A percentile compares a stretch with the other conserved stretches of the same genome.
Conservation (phyloP, 2,113 vertebrate species). For the Tachuris rubrigastra region DNA sequence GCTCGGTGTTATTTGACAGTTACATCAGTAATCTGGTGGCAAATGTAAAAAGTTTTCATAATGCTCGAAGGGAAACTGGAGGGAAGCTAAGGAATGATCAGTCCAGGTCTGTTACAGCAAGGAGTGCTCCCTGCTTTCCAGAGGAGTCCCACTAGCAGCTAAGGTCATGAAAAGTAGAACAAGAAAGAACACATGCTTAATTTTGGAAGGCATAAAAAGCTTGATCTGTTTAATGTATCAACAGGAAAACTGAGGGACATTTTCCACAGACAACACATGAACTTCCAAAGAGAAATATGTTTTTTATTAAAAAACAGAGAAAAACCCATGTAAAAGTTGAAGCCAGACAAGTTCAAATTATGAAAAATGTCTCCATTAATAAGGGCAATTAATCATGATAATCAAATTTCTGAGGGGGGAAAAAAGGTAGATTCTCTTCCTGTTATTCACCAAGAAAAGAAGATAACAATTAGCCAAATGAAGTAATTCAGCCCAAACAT, state of each 20-base stretch:
- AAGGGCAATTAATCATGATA: background rate
- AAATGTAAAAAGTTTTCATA: background rate
- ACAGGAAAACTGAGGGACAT: background rate
- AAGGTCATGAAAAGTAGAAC: background rate
- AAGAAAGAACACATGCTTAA: background rate
- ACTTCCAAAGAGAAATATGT: background rate
- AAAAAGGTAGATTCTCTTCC: background rate
- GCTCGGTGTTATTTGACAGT: background rate
- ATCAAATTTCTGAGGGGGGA: background rate
- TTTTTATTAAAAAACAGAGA: background rate
- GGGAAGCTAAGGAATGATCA: background rate
- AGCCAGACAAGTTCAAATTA: background rate
- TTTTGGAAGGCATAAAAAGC: background rate
- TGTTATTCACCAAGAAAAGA: background rate
- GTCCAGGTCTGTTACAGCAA: background rate
- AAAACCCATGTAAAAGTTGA: background rate
- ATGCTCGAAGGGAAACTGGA: background rate
- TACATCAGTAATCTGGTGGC: background rate
- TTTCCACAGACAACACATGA: background rate
- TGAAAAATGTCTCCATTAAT: background rate
- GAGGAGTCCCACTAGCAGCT: background rate
- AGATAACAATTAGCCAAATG: background rate
- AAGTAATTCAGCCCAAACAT: background rate
- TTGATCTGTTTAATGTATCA: background rate
- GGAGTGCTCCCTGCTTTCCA: background rate